Base-by-base conservation (phyloP, 1,140 invertebrate species). In the Argopecten irradians region DNA sequence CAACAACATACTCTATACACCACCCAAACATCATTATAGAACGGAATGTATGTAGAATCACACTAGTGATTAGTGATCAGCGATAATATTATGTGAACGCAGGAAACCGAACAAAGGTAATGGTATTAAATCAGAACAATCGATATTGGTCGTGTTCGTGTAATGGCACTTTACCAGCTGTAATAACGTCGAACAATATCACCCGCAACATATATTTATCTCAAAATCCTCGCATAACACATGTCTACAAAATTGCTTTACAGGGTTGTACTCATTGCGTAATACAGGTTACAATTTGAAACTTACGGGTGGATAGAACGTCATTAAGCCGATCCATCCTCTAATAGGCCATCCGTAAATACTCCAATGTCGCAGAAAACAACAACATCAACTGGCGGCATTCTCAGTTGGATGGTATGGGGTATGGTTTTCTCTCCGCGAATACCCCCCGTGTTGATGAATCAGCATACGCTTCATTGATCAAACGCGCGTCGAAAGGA, bases 371-470 rank as follows among this genome's bases (percentile, higher is more conserved):
- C 0, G 91, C 89, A 22, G 43, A 84, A 85, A 95, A 93, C 83
- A 83, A 28, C 13, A 94, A 95, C 89, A 95, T 95, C 89, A 91
- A n/a, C n/a, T n/a, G n/a, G n/a, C 93, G 8, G 95, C 92, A 5
- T 95, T 95, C 91, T 94, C 93, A 0, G 86, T 92, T 34, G 95
- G 95, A 83, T 94, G 94, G 93, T 95, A 94, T 91, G 95, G 94
- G 9, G 71, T 95, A 0, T 95, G 95, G 95, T 92, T 94, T 14
- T 95, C 95, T 86, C 88, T 92, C n/a, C 16, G 89, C 71, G 0
- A 94, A 92, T 86, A 88, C 88, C 28, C 95, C 95, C 0, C 87
- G 22, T 71, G 84, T n/a, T 41, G 16, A 90, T 88, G 14, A 88
- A 89, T 82, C 91, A 46, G 41, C 88, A 82, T 35, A 41, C 91